Conservation (phyloP, 23 tunicate genomes). For the Trididemnum miniatum region DNA sequence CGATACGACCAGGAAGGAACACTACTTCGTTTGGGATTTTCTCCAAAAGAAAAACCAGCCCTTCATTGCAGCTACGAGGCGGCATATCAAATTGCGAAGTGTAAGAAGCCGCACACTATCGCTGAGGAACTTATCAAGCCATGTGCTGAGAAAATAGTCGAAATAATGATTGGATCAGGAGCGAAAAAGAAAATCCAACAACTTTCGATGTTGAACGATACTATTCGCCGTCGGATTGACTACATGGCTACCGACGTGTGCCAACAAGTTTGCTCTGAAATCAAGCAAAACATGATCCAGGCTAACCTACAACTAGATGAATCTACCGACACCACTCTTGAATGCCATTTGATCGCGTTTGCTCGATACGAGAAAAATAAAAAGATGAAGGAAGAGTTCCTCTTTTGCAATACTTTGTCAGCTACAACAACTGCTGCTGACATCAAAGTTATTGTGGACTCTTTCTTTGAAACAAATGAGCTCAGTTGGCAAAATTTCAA, state of each 20-base stretch:
- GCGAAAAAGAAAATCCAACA: conserved; percentile 42
- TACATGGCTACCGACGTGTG: conserved; percentile 35
- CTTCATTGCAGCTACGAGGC: conserved; percentile 41
- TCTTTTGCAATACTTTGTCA: conserved; percentile 7
- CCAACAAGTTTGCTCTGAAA: conserved; percentile 32
- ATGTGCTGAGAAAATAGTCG: conserved; percentile 27
- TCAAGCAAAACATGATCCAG: conserved; percentile 34
- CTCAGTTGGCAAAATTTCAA: conserved; percentile 25
- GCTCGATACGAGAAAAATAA: too few relatives aligned
- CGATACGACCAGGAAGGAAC: conserved; percentile 34
- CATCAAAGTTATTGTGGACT: background rate
- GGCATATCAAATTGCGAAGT: conserved; percentile 37
- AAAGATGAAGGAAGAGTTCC: conserved; percentile 24
- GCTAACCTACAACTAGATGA: conserved; percentile 38
- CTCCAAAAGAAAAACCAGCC: conserved; percentile 16
- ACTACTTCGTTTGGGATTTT: conserved; percentile 19
- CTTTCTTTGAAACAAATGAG: conserved; percentile 10
- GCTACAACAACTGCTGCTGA: conserved; percentile 19
- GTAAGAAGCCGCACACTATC: conserved; percentile 34
- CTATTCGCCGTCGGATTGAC: conserved; percentile 39
- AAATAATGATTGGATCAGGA: conserved; percentile 29
- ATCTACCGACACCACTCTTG: too few relatives aligned
- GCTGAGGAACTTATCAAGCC: conserved; percentile 28
- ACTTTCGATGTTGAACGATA: conserved; percentile 22
- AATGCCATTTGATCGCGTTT: too few relatives aligned